Conservation (phyloP, 2,888 invertebrate genomes). For the Trachelus stipa region DNA sequence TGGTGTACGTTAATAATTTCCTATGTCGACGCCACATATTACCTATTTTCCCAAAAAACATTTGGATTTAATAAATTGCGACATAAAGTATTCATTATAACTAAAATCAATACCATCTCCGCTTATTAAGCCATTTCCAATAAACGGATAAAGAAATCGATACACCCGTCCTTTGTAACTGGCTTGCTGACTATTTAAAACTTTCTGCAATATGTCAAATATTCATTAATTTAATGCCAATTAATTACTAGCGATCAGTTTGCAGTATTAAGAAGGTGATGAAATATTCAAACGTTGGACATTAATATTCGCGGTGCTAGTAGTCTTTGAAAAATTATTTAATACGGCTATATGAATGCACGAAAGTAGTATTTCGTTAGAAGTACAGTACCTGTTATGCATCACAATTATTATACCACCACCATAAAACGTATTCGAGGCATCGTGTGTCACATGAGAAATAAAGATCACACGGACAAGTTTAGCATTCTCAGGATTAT, state of each 20-base stretch:
- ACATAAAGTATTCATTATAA: background rate
- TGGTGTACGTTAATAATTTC: background rate
- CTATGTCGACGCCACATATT: background rate
- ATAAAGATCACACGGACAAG: background rate
- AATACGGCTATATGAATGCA: constrained; percentile 24
- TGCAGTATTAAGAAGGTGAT: background rate
- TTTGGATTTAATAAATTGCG: background rate
- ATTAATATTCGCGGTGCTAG: constrained; percentile 18
- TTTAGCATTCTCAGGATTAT: background rate
- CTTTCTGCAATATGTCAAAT: constrained; percentile 22
- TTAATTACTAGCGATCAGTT: background rate
- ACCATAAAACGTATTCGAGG: background rate
- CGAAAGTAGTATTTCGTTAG: background rate
- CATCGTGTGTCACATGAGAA: background rate
- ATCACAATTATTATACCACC: background rate
- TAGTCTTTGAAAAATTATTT: constrained; percentile 8
- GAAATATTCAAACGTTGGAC: background rate
- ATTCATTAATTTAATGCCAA: background rate
- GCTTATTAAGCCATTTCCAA: constrained; percentile 38
- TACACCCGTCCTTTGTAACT: constrained; percentile 37
- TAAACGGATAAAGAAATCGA: constrained; percentile 38
- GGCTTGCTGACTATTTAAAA: constrained; percentile 37
- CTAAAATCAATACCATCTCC: constrained; percentile 18
- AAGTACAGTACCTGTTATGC: background rate
- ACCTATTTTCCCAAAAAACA: background rate